Base-by-base conservation (phyloP, 1,140 invertebrate genomes). In the Orius insidiosus region DNA sequence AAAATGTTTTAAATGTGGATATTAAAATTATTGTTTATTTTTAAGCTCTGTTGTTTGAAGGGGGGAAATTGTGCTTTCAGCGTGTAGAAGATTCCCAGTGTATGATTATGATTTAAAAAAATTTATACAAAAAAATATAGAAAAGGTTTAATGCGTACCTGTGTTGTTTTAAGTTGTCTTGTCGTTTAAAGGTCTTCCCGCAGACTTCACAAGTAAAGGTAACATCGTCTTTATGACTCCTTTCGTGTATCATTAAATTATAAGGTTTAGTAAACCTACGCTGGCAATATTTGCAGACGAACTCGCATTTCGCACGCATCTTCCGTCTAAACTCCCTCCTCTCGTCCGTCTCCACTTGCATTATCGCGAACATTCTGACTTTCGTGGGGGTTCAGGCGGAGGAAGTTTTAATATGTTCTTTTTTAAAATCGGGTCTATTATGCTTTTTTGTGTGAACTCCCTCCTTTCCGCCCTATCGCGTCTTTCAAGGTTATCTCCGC, bases 181-280 rank as follows among this genome's bases (percentile, higher is more conserved):
- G 93, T 57, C 93, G 71, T 63, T 97, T 86, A 74, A 98, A 98
- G 58, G 87, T 86, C 70, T 97, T 98, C 60, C 89, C 85, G 70
- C 95, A 99, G 52, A 97, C 83, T 68, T 98, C 93, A 70, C 95
- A 99, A 58, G 87, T 85, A 74, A 93, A 99, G 51, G 90, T 94
- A 59, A 96, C 75, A 68, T 98, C 93, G 62, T 90, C 85, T 63
- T 96, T 96, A 73, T 98, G 95, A 53, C 89, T 96, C 60, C 93
- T 76, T 65, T 97, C 93, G 72, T 98, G 94, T 60, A 98, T 98
- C 76, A 98, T 86, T 59, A 99, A 76, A 71, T 98, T 98, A 75
- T 98, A 98, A 50, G 89, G 88, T 71, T 98, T 98, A 59, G 90
- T 97, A 74, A 98, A 98, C 59, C 92, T 77, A 59, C 95, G 79